Base-by-base conservation (phyloP, 2,888 invertebrate species). In the Pseudanteris insignis region DNA sequence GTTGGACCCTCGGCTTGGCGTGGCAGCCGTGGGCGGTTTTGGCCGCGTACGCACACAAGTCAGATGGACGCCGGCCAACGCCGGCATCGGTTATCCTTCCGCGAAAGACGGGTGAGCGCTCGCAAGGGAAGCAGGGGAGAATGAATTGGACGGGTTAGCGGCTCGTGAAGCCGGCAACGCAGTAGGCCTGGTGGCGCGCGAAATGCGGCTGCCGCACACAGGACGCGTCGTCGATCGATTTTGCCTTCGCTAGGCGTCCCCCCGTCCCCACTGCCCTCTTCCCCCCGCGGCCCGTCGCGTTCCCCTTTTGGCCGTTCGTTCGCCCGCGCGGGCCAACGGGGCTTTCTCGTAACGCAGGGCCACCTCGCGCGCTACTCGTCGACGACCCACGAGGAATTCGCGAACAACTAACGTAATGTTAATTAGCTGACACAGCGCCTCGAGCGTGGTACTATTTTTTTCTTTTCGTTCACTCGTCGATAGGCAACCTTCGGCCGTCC, bases 71-170 rank as follows among this genome's bases (percentile, higher is more conserved):
- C 41, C 36, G 30, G 43, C 14, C 43, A 11, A 32, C 43, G 48
- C 30, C 9, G 28, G 41, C 59, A 47, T 44, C 44, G 51, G 55
- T 55, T 55, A 46, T 54, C 50, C 46, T 58, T 58, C 61, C 61
- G 64, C 59, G 62, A 59, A 58, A 58, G 64, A 55, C 50, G 48
- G 38, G 12, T 58, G 54, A 34, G 46, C 30, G 43, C 38, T 28
- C 50, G 44, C n/a, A 37, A 65, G 66, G 65, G 68, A 68, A 69
- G 67, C 72, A 74, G 75, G 75, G 74, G 75, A 71, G 71, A 74
- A 75, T 72, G 73, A 73, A 75, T 74, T 67, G 75, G 69, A 70
- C 73, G 70, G 69, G 72, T 71, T 72, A 67, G 68, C 67, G 65
- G 63, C 66, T 65, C 55, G 66, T 44, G 57, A 59, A 63, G 53